These are phyloP conservation scores for Eospalax fontanierii DNA, from an alignment of 2,797 vertebrate species.

Conservation along the genomic window DNA sequence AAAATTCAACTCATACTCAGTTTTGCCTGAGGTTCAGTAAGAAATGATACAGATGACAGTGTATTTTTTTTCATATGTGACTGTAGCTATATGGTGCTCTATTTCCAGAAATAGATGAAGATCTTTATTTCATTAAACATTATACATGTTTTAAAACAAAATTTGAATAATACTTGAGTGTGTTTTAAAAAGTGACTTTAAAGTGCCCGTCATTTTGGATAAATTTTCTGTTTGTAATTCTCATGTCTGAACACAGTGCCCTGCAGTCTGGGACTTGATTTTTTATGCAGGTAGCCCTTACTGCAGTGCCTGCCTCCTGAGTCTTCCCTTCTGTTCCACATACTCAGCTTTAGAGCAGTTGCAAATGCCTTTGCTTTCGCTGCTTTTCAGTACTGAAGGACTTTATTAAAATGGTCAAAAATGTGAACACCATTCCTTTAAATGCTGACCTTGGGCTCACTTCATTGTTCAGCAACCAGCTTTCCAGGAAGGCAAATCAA, in stretches of 20 bases:
- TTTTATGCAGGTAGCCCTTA: background rate
- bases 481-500: constrained; percentile 5
- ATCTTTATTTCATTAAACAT: constrained; percentile 31
- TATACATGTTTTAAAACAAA: constrained; percentile 10
- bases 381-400: background rate
- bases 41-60: background rate
- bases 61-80: background rate
- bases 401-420: background rate
- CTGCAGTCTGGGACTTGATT: background rate
- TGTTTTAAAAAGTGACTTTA: background rate
- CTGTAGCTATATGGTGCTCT: background rate
- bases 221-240: constrained; percentile 23
- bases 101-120: background rate
- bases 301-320: background rate
- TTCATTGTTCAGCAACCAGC: background rate
- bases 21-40: background rate
- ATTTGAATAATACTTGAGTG: constrained; percentile 14
- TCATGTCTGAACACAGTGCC: background rate
- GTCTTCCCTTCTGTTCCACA: background rate
- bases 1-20: background rate
- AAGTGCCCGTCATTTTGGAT: background rate
- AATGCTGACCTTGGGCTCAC: background rate
- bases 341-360: background rate
- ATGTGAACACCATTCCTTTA: background rate
- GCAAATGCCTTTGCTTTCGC: background rate